phyloP scores from a whole-genome alignment of 2,888 invertebrate genomes.

The Pardosa pseudoannulata region DNA sequence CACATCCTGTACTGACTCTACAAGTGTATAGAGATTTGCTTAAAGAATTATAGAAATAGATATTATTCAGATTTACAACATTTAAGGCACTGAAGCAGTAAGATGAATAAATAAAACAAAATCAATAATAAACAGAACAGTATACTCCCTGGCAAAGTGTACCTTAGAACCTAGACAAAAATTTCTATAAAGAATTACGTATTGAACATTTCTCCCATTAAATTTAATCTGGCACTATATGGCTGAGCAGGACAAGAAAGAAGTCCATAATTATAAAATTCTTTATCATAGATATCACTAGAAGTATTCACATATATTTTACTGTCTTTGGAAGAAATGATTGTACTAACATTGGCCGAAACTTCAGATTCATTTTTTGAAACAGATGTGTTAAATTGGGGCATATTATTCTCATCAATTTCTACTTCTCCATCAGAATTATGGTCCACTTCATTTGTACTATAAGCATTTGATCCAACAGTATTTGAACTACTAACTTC shows the following conservation, averaged over 20 bases:
- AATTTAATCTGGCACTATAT: conserved; percentile 86
- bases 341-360: background rate
- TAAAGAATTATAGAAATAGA: background rate
- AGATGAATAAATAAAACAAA: background rate
- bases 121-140: background rate
- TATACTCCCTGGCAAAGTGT: too few relatives aligned
- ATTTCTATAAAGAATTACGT: background rate
- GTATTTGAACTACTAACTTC: background rate
- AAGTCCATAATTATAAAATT: conserved; percentile 81
- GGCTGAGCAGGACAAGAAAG: conserved; percentile 89
- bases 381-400: too few relatives aligned
- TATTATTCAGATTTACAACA: conserved; percentile 5
- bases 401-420: background rate
- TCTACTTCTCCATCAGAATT: background rate
- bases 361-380: background rate
- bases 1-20: background rate
- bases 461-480: background rate
- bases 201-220: conserved; percentile 86
- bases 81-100: background rate
- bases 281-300: conserved; percentile 20
- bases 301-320: background rate
- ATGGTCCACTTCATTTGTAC: background rate
- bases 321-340: background rate
- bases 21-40: background rate
- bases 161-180: too few relatives aligned